Base-by-base conservation (phyloP, 1,140 invertebrate genomes). In the Venturia canescens region DNA sequence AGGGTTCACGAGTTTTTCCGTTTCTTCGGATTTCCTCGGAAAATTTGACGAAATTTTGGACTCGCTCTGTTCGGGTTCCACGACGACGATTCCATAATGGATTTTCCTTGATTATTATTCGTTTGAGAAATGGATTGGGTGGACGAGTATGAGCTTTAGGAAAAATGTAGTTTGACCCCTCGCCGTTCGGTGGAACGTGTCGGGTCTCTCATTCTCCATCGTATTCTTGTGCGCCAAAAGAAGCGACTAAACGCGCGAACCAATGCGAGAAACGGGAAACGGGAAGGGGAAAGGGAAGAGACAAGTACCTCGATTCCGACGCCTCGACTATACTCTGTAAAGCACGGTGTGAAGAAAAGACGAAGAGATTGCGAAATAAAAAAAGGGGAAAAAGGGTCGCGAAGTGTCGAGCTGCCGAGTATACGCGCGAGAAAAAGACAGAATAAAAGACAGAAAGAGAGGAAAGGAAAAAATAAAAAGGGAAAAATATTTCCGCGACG, bases 391-490 rank as follows among this genome's bases (percentile, higher is more conserved):
- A 67, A 77, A 74, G 57, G 31, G 44, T 50, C 6, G 53, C 18
- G 71, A 72, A 60, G 27, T 21, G 44, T 23, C 50, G 78, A 67
- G 38, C 38, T 5, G 38, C 38, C 7, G 11, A 44, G 38, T 44
- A 11, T 9, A 69, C 31, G 71, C 78, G 76, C 50, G 48, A 79
- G 57, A 81, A 76, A 67, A 29, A 77, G 53, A 79, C 18, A 60
- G 69, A 75, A 16, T 80, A 9, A 79, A 38, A 38, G 11, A 78
- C 15, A 70, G 16, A 69, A 50, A 34, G n/a, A 29, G 72, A 23
- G 72, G 81, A 53, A 78, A 34, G 83, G 44, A 83, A 66, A 66
- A 83, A 72, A 69, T 44, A 80, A 67, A 81, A 80, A 67, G 18
- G 38, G 38, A 23, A 38, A 34, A 79, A 16, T 6, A 21, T n/a